These are phyloP conservation scores for Botia kubotai DNA, from an alignment of 2,797 vertebrate genomes.

Conservation along the genomic window DNA sequence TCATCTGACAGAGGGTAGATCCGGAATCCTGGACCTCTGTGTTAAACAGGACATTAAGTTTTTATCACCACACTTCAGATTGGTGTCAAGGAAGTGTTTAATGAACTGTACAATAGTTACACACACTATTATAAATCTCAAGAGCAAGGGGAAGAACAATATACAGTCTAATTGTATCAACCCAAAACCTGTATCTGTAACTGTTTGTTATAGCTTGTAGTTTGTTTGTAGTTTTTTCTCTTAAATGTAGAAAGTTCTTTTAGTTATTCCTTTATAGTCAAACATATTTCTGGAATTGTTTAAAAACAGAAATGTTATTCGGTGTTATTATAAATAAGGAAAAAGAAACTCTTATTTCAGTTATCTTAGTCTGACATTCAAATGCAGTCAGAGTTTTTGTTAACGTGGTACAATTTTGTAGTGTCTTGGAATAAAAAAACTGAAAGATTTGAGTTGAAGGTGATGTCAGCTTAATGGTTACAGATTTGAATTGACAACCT, in stretches of 20 bases:
- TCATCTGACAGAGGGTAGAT: conserved; percentile 91
- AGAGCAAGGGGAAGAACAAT: conserved; percentile 90
- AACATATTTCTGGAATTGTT: not conserved
- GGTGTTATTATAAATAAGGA: too few relatives aligned
- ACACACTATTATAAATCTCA: conserved; percentile 87
- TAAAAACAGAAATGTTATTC: not conserved
- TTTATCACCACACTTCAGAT: conserved; percentile 79
- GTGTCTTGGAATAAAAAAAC: too few relatives aligned
- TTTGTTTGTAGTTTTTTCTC: not conserved
- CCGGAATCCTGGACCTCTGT: conserved; percentile 90
- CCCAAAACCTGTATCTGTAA: not conserved
- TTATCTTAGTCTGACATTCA: not conserved
- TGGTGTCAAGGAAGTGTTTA: conserved; percentile 90
- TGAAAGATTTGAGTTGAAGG: too few relatives aligned
- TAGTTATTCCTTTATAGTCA: not conserved
- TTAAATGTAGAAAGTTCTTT: not conserved
- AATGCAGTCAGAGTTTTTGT: not conserved
- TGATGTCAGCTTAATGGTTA: not conserved
- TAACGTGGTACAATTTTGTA: not conserved
- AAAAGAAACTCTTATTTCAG: too few relatives aligned
- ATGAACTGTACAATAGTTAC: conserved; percentile 87
- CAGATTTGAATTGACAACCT: not conserved
- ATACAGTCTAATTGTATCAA: conserved; percentile 73
- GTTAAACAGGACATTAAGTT: conserved; percentile 89
- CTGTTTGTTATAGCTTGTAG: not conserved